Conservation (phyloP, 2,797 vertebrate genomes). For the Cheirogaleus major region DNA sequence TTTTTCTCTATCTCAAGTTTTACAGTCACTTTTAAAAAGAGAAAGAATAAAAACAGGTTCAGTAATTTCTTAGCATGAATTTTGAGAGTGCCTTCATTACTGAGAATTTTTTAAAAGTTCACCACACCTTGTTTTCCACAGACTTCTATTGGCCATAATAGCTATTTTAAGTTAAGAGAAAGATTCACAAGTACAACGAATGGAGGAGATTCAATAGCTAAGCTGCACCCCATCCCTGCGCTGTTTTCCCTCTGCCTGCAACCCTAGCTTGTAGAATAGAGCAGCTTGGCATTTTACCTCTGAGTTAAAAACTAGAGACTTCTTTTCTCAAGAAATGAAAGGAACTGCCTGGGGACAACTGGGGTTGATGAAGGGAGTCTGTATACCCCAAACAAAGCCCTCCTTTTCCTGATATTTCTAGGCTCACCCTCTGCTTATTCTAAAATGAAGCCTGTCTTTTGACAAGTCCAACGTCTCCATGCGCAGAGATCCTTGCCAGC, state of each 20-base stretch:
- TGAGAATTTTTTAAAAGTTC: constrained; percentile 1
- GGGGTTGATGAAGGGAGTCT: background rate
- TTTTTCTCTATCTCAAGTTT: background rate
- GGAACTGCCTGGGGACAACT: background rate
- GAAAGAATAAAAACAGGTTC: background rate
- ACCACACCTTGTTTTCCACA: background rate
- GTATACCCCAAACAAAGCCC: background rate
- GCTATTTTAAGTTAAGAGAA: background rate
- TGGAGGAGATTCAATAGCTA: background rate
- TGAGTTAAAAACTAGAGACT: background rate
- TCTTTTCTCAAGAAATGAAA: background rate
- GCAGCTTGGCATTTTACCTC: background rate
- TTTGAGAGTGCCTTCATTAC: background rate
- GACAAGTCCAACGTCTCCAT: background rate
- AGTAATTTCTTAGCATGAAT: constrained; percentile 12
- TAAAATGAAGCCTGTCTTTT: background rate
- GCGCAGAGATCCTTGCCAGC: background rate
- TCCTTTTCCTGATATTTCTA: background rate
- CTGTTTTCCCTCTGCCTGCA: background rate
- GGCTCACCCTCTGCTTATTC: background rate
- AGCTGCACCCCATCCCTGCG: background rate
- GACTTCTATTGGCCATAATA: background rate
- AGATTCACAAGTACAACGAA: background rate
- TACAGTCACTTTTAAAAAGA: background rate
- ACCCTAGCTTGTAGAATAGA: background rate